Conservation (phyloP, 1,140 invertebrate species). For the Zaprionus kolodkinae region DNA sequence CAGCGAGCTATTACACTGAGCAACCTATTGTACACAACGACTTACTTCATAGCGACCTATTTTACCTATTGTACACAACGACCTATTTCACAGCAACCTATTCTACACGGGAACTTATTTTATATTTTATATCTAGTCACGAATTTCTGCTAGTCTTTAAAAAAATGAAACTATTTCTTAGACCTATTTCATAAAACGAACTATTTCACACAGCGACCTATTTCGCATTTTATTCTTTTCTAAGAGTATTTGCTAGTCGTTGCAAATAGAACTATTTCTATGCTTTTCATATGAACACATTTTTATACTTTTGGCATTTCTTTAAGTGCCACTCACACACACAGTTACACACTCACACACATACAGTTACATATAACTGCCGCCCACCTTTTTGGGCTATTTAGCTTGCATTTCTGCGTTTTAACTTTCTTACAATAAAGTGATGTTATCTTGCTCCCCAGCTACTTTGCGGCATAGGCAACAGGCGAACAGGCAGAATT, state of each 20-base stretch:
- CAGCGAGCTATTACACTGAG: too few relatives aligned
- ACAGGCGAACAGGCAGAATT: slow-evolving; percentile 57
- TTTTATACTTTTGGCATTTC: slow-evolving; percentile 43
- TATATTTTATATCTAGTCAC: too few relatives aligned
- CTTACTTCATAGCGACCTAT: too few relatives aligned
- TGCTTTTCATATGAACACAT: slow-evolving; percentile 23
- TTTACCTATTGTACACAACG: too few relatives aligned
- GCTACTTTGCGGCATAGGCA: slow-evolving; percentile 82
- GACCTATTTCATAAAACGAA: too few relatives aligned
- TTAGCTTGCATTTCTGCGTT: slow-evolving; percentile 79
- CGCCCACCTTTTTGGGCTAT: slow-evolving; percentile 31
- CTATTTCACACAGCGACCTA: too few relatives aligned
- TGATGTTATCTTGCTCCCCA: slow-evolving; percentile 77
- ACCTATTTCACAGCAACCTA: too few relatives aligned
- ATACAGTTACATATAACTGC: slow-evolving; percentile 31
- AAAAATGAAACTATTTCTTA: too few relatives aligned
- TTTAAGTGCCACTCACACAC: slow-evolving; percentile 34
- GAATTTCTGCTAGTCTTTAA: too few relatives aligned
- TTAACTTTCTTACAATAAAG: slow-evolving; percentile 83
- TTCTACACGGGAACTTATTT: too few relatives aligned
- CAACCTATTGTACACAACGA: too few relatives aligned
- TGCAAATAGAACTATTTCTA: background rate
- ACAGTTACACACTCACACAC: slow-evolving; percentile 13
- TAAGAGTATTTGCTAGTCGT: slow-evolving; percentile 20
- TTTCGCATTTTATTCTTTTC: too few relatives aligned